Evolutionary conservation across 2,113 vertebrate genomes (phyloP), one percentile per base, ranked within the genome.

Genomic region (Oostethus manadensis): DNA sequence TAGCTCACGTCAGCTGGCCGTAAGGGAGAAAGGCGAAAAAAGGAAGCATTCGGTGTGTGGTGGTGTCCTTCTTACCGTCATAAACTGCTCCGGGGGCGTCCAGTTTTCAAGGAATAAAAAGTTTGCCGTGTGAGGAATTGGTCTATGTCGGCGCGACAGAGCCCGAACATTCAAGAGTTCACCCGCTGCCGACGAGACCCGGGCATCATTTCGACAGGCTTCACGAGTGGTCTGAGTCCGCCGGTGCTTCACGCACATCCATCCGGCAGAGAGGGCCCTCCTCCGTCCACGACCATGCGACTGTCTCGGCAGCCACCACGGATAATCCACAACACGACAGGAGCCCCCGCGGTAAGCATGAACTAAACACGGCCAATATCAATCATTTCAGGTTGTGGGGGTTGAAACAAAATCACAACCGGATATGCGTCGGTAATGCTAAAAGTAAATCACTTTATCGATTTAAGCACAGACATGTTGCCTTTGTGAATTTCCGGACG

Each of bases 1-100:
- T 55, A 49, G 81, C 80, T 70, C 79, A 76, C 75, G 77, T 82
- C 77, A 80, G 68, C 54, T 64, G 74, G 68, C 71, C 57, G 68
- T 1, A 11, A 22, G 17, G 16, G 17, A 11, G 20, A 18, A 18
- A 10, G 33, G 29, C 2, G 18, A 21, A 58, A 26, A 26, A 43
- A 43, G n/a, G 20, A 47, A 58, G 16, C 63, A 58, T 51, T n/a
- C 60, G 68, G 75, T 58, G 73, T 59, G 58, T 46, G 56, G 55
- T 45, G 4, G 3, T 4, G 1, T 46, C 48, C 61, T 65, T 73
- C 89, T 90, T 86, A 91, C 90, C 90, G 86, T 89, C 90, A 90
- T 90, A 86, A 88, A 89, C 88, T 81, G 89, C 83, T 88, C 83
- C 89, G 84, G 87, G 73, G 84, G 88, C 68, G 87, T 90, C 89